Evolutionary conservation across 2,888 invertebrate species (phyloP).

Genomic region (Plebejus argus): DNA sequence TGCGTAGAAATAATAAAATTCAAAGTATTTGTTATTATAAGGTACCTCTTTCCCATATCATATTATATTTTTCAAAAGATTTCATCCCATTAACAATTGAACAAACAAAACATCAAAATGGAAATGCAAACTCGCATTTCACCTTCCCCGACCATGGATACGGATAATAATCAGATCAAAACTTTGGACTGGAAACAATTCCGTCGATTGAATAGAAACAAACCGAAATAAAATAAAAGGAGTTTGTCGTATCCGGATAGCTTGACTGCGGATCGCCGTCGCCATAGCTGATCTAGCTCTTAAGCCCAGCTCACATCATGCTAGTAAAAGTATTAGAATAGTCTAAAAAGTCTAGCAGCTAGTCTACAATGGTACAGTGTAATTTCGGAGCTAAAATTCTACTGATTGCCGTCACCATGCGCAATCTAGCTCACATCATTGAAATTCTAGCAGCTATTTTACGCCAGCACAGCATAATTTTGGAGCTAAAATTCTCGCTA

Average conservation of each 20-base stretch:
- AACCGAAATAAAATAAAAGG: constrained; percentile 72
- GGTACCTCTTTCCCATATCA: neutral
- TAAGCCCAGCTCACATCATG: constrained; percentile 46
- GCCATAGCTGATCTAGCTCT: constrained; percentile 66
- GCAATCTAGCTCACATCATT: no score
- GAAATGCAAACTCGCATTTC: constrained; percentile 3
- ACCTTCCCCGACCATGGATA: neutral
- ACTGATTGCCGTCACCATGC: no score
- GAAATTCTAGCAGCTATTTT: no score
- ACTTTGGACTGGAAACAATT: constrained; percentile 61
- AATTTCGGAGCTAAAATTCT: no score
- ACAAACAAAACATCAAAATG: neutral
- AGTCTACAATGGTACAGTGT: no score
- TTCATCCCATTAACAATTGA: neutral
- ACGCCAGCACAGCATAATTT: no score
- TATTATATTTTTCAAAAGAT: neutral
- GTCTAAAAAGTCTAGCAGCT: no score
- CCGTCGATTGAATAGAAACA: constrained; percentile 67
- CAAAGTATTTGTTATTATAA: no score
- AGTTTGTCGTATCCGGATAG: constrained; percentile 73
- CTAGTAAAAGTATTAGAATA: neutral
- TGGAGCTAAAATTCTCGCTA: no score
- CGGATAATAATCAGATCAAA: constrained; percentile 42
- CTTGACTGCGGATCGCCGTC: constrained; percentile 74
- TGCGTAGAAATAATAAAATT: no score